Evolutionary conservation across 1,140 invertebrate species (phyloP), one percentile per base, ranked within the genome.

Genomic region (Agraylea sexmaculata): DNA sequence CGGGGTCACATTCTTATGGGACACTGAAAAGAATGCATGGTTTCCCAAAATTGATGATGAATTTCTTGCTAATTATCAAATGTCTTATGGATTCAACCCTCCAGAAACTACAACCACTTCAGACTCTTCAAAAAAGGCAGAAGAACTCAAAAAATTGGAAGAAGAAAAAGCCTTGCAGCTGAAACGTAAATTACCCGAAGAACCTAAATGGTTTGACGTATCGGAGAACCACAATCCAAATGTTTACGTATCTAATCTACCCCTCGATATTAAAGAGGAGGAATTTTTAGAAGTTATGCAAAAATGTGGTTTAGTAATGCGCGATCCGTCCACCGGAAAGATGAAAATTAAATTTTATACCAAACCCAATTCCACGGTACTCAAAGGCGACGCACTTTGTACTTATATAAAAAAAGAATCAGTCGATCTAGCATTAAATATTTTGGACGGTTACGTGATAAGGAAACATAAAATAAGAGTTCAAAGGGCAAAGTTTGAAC

Each of bases 361-460:
- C 50, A 88, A 95, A 54, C 60, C 74, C 28, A 72, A 84, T 53
- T 84, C 87, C 2, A 81, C 81, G 21, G 70, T 81, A 47, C 68
- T 87, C 8, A 99, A 99, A 70, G 95, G 95, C 11, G 95, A 99
- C 69, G 96, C 84, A 12, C 69, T 91, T 5, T 99, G 94, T 60
- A 90, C 89, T 49, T 99, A 98, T 55, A 92, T 99, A 15, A 97
- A 93, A 75, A 72, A 86, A 37, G 94, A 99, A 62, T 97, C 92
- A 13, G 90, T 99, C 1, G 76, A 93, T 25, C 60, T 99, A 46
- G 93, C 94, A 1, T 60, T 98, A 29, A 81, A 90, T 37, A 74
- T 99, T 47, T 60, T 99, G 13, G 95, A 99, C 72, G 94, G 88
- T 1, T 84, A 74, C 53, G 73, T 84, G 47, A 58, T 81, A 16